Evolutionary conservation across 2,797 vertebrate genomes (phyloP).

Genomic region (Cichlasoma orientale): DNA sequence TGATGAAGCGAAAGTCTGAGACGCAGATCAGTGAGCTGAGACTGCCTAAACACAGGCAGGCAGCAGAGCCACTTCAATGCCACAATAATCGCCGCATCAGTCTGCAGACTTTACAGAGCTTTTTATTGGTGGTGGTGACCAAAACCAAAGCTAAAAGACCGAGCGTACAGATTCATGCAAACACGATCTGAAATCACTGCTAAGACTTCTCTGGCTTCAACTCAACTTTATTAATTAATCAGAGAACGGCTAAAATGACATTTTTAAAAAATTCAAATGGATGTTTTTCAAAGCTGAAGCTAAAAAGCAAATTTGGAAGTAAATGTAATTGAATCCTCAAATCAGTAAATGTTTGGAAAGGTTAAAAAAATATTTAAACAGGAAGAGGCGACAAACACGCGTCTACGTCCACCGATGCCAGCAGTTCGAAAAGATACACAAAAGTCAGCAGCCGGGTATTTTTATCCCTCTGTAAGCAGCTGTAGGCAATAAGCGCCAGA

Average conservation of each 20-base stretch:
- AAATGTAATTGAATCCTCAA: not conserved
- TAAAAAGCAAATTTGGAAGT: too few species aligned
- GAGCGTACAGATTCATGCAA: not conserved
- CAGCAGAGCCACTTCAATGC: too few species aligned
- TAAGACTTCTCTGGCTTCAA: not conserved
- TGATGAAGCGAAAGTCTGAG: too few species aligned
- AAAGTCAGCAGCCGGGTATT: slow-evolving; percentile 8
- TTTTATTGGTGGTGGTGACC: not conserved
- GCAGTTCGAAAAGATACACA: not conserved
- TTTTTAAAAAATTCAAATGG: too few species aligned
- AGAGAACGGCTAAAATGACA: too few species aligned
- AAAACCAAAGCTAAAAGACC: not conserved
- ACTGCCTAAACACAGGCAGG: too few species aligned
- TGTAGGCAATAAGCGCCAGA: slow-evolving; percentile 21
- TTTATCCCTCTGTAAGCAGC: slow-evolving; percentile 13
- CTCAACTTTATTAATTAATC: too few species aligned
- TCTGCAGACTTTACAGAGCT: too few species aligned
- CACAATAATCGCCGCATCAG: too few species aligned
- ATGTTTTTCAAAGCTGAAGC: too few species aligned
- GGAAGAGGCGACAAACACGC: not conserved
- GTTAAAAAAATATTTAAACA: not conserved
- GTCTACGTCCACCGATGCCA: not conserved
- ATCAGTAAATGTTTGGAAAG: not conserved
- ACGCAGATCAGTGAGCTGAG: too few species aligned
- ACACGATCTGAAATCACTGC: not conserved